Evolutionary conservation across 2,113 vertebrate species (phyloP).

Genomic region (Noturus placidus): DNA sequence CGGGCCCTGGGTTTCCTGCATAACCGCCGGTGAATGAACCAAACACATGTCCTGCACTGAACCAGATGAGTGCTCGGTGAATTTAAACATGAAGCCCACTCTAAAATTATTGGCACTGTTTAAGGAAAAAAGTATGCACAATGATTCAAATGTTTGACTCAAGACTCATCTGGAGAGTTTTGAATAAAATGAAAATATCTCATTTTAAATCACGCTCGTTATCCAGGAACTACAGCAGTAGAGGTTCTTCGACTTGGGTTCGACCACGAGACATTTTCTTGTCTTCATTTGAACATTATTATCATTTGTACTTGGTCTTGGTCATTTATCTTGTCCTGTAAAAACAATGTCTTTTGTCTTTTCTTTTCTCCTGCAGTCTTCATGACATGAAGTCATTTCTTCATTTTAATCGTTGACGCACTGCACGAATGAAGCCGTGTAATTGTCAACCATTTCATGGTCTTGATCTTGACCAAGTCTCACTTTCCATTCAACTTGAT

Average conservation of each 20-base stretch:
- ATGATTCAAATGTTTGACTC: background rate
- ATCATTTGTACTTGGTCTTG: background rate
- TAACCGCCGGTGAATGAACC: background rate
- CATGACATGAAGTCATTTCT: background rate
- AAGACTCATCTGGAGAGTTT: background rate
- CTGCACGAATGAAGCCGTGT: background rate
- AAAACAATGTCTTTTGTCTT: background rate
- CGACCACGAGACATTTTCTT: background rate
- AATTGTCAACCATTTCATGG: background rate
- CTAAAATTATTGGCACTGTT: background rate
- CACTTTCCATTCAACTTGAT: too few species aligned
- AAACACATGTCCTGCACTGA: background rate
- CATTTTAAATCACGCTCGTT: background rate
- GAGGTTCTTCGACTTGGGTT: background rate
- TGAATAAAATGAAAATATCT: background rate
- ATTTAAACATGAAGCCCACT: background rate
- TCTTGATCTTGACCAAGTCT: background rate
- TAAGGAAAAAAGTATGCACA: background rate
- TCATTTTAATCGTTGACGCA: background rate
- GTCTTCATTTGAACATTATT: background rate
- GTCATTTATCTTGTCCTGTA: background rate
- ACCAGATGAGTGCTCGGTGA: background rate
- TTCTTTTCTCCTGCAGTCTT: background rate
- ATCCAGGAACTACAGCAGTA: background rate
- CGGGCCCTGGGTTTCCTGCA: slow-evolving; percentile 1